phyloP scores from a whole-genome alignment of 2,888 invertebrate genomes.

The Drosophila kambysellisi region DNA sequence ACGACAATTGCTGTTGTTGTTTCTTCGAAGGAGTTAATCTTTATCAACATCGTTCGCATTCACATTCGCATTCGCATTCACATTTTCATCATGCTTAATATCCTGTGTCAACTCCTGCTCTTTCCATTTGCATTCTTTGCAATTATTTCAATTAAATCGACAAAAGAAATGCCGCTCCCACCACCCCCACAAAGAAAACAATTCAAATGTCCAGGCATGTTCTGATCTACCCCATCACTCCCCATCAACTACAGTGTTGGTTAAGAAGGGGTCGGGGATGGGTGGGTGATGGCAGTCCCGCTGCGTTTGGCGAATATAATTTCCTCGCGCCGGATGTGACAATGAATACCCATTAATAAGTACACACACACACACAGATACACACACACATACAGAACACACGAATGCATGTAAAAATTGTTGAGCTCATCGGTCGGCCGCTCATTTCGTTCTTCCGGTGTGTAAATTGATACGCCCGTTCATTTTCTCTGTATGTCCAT shows the following conservation, averaged over 20 bases:
- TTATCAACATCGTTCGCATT: conserved; percentile 2
- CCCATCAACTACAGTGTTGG: neutral
- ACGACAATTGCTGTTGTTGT: neutral
- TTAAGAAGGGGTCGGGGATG: neutral
- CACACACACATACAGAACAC: neutral
- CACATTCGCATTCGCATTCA: conserved; percentile 15
- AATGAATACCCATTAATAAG: conserved; percentile 82
- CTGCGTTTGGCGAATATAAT: conserved; percentile 71
- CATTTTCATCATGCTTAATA: conserved; percentile 61
- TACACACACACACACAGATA: conserved; percentile 43
- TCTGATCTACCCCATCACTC: neutral
- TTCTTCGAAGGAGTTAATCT: conserved; percentile 2
- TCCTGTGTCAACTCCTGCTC: conserved; percentile 77
- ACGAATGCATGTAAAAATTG: conserved; percentile 32
- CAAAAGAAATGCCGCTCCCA: conserved; percentile 57
- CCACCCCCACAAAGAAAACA: neutral
- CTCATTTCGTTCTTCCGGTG: conserved; percentile 61
- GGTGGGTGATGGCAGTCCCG: neutral
- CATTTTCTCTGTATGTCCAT: conserved; percentile 45
- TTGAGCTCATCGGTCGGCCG: conserved; percentile 38
- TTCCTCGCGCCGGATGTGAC: conserved; percentile 80
- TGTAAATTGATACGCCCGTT: conserved; percentile 74
- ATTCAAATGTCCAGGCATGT: neutral
- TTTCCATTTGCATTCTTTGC: conserved; percentile 78
- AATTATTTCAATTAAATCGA: conserved; percentile 80